Evolutionary conservation across 2,797 vertebrate genomes (phyloP).

Genomic region (Dryobates pubescens): DNA sequence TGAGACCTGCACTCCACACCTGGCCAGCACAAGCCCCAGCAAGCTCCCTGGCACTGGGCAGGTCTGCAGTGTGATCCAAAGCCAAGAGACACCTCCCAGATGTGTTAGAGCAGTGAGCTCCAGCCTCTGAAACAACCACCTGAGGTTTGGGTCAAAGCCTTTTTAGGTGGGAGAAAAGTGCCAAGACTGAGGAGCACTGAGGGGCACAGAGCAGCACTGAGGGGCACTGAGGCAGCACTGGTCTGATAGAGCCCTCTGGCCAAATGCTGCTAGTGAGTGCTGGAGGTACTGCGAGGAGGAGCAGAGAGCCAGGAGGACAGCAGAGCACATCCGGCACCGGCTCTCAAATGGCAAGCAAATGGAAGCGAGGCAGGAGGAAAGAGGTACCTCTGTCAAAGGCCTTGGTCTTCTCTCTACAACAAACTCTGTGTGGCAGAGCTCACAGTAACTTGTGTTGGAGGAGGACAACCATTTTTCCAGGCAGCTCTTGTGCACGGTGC

Average conservation of each 20-base stretch:
- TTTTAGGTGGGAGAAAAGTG: background rate
- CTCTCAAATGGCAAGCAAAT: background rate
- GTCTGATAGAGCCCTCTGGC: background rate
- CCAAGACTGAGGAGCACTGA: background rate
- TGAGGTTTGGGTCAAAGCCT: background rate
- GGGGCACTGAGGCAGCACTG: background rate
- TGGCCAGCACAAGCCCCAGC: background rate
- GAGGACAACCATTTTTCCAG: constrained; percentile 96
- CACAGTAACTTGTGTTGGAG: constrained; percentile 97
- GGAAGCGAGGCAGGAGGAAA: constrained; percentile 26
- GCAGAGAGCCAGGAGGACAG: background rate
- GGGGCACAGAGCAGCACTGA: background rate
- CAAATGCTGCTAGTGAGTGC: background rate
- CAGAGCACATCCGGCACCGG: background rate
- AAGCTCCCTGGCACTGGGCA: background rate
- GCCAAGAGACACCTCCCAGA: background rate
- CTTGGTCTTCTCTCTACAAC: constrained; percentile 90
- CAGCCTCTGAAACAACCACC: background rate
- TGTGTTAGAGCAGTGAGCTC: background rate
- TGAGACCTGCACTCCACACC: background rate
- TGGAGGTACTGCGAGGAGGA: background rate
- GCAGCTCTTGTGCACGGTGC: constrained; percentile 95
- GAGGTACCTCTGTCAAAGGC: constrained; percentile 90
- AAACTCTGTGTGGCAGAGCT: constrained; percentile 96
- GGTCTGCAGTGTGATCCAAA: background rate